Evolutionary conservation across 2,113 vertebrate species (phyloP).

Genomic region (Tiliqua scincoides): DNA sequence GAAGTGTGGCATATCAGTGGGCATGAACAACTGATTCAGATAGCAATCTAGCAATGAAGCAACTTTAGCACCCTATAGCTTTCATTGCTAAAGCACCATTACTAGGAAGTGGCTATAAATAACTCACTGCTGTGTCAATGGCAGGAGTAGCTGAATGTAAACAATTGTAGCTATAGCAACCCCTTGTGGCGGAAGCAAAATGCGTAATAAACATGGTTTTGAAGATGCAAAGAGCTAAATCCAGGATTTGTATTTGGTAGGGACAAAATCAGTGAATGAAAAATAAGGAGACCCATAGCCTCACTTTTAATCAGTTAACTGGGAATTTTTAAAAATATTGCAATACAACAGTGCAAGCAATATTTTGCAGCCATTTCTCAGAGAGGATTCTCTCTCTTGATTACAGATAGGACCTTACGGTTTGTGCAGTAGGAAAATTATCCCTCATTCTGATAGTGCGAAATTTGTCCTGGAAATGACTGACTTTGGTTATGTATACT

Average conservation of each 20-base stretch:
- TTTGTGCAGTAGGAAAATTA: too few relatives aligned
- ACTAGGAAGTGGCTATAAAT: neutral
- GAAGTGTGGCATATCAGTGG: neutral
- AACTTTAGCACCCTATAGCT: neutral
- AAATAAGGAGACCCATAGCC: neutral
- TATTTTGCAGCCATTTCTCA: neutral
- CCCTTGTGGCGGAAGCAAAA: neutral
- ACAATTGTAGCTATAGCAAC: slow-evolving; percentile 12
- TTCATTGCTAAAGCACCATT: neutral
- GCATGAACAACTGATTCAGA: neutral
- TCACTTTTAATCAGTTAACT: neutral
- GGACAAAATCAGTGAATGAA: neutral
- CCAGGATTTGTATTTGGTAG: neutral
- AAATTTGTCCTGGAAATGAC: too few relatives aligned
- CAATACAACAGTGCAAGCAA: neutral
- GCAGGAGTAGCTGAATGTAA: neutral
- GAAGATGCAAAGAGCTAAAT: neutral
- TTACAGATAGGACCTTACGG: too few relatives aligned
- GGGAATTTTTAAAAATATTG: neutral
- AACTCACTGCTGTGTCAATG: neutral
- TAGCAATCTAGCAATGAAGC: neutral
- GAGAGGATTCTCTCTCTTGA: neutral
- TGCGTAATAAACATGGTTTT: neutral
- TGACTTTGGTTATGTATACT: too few relatives aligned
- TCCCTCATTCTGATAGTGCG: too few relatives aligned